A percentile compares a stretch with the other conserved stretches of the same genome.
phyloP scores from a whole-genome alignment of 2,113 vertebrate species.

The Hypanus sabinus region DNA sequence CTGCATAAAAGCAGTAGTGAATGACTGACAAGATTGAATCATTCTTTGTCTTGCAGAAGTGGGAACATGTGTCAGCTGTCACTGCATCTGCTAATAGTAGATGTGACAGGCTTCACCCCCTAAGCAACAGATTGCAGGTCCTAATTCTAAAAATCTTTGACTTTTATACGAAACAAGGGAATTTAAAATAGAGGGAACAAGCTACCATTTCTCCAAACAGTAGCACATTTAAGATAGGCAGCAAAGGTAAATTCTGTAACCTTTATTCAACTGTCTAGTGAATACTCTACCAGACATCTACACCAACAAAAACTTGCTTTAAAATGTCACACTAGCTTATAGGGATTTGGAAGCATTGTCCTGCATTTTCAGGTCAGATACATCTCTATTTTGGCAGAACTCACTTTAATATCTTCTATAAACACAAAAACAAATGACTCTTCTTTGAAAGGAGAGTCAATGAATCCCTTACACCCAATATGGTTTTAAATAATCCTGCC shows the following conservation, averaged over 20 bases:
- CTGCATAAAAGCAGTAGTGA: conserved; percentile 37
- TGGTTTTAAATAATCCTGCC: not conserved
- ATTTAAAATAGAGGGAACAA: conserved; percentile 16
- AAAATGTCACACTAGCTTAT: not conserved
- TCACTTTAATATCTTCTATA: not conserved
- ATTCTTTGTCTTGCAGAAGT: conserved; percentile 35
- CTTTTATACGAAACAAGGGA: conserved; percentile 2
- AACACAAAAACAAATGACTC: not conserved
- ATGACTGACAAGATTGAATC: conserved; percentile 37
- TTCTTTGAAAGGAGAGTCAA: not conserved
- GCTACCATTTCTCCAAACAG: not conserved
- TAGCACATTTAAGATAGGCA: not conserved
- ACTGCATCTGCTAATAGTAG: conserved; percentile 25
- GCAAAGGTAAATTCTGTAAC: not conserved
- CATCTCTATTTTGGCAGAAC: not conserved
- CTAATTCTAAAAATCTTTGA: conserved; percentile 8
- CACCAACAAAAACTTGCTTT: not conserved
- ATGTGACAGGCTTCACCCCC: not conserved
- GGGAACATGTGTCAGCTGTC: conserved; percentile 38
- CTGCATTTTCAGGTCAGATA: conserved; percentile 8
- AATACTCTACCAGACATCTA: not conserved
- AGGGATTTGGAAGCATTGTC: not conserved
- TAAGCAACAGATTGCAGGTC: conserved; percentile 32
- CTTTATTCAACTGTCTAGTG: not conserved
- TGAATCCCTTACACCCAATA: not conserved